These are phyloP conservation scores for Anolis apletophallus DNA, from an alignment of 2,797 vertebrate species.

Conservation along the genomic window DNA sequence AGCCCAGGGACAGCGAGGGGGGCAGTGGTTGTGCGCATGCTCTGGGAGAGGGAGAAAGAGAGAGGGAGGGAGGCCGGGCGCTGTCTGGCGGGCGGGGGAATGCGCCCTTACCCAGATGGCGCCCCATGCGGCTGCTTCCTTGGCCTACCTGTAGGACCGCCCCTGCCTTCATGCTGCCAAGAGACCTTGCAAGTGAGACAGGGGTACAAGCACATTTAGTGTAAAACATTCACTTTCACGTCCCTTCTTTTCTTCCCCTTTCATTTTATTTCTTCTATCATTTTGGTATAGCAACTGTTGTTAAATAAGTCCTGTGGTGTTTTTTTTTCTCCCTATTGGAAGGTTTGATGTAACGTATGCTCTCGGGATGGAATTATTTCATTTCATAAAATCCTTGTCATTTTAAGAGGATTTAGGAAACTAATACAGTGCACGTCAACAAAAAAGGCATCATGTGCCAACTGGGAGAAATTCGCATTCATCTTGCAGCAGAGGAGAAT, in stretches of 20 bases:
- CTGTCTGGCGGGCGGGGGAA: too few species aligned
- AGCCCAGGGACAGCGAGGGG: too few species aligned
- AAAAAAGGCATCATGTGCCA: constrained; percentile 30
- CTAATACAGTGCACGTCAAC: constrained; percentile 56
- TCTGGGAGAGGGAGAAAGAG: too few species aligned
- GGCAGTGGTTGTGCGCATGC: too few species aligned
- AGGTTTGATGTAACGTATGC: constrained; percentile 62
- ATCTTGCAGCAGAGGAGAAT: constrained; percentile 6
- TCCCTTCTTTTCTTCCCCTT: not conserved
- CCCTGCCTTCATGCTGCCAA: not conserved
- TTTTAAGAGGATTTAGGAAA: constrained; percentile 63
- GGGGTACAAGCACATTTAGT: not conserved
- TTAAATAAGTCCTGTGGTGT: constrained; percentile 41
- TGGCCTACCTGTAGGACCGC: too few species aligned
- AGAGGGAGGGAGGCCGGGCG: too few species aligned
- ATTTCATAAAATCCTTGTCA: constrained; percentile 36
- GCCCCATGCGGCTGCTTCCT: too few species aligned
- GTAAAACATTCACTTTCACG: not conserved
- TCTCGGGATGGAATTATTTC: constrained; percentile 49
- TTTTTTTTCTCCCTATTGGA: constrained; percentile 55
- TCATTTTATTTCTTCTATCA: not conserved
- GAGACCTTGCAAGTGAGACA: not conserved
- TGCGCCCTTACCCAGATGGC: too few species aligned
- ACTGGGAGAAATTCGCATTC: constrained; percentile 46
- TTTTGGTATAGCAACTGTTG: constrained; percentile 38